Conservation (phyloP, 2,113 vertebrate genomes). For the Panthera leo region DNA sequence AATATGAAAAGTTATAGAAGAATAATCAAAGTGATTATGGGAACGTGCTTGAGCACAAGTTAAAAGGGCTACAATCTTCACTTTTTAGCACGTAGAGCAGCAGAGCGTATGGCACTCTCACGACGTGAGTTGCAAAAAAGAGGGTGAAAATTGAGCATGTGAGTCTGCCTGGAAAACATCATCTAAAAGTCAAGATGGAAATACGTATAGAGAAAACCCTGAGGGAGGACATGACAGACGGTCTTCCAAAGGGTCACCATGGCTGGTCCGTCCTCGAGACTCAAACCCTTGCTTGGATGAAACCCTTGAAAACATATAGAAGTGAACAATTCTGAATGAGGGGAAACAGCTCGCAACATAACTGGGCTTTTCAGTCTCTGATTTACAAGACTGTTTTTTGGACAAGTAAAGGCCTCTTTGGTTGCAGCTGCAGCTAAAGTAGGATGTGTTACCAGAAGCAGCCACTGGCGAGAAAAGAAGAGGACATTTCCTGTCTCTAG, state of each 20-base stretch:
- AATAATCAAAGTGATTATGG: not conserved
- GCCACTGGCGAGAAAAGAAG: conserved; percentile 63
- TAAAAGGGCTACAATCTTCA: not conserved
- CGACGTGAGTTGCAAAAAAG: not conserved
- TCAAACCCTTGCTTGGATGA: not conserved
- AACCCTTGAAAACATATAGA: conserved; percentile 70
- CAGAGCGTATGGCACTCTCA: accelerated
- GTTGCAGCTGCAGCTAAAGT: conserved; percentile 67
- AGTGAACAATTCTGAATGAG: conserved; percentile 70
- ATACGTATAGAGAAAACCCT: not conserved
- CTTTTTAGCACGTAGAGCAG: not conserved
- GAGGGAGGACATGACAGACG: not conserved
- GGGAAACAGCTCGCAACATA: conserved; percentile 56
- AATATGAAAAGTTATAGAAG: not conserved
- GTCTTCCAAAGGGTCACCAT: not conserved
- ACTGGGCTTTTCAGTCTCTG: conserved; percentile 70
- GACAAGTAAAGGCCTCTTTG: conserved; percentile 73
- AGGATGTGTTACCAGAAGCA: conserved; percentile 70
- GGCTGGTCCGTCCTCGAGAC: conserved; percentile 5
- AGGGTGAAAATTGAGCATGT: not conserved
- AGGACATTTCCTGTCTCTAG: conserved; percentile 75
- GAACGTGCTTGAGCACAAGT: not conserved
- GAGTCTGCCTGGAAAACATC: not conserved
- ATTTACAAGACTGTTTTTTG: conserved; percentile 62
- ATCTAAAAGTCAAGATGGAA: not conserved